Percentiles rank a stretch among this genome's conserved stretches.
These are phyloP conservation scores for Oreochromis aureus DNA, from an alignment of 2,113 vertebrate species.

Conservation along the genomic window DNA sequence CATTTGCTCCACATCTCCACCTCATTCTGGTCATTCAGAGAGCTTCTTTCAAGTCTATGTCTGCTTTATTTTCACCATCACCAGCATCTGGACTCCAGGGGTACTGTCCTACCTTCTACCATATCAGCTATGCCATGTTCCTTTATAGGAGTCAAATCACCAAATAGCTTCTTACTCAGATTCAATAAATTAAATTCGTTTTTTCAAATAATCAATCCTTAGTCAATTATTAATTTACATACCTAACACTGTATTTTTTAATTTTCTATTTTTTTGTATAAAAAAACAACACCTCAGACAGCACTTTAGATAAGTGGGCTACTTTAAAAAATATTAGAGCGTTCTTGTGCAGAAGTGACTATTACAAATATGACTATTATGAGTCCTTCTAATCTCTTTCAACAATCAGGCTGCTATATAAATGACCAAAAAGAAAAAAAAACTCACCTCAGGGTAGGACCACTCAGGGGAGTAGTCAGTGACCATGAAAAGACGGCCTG, in stretches of 20 bases:
- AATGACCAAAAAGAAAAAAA: not conserved
- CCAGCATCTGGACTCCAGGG: not conserved
- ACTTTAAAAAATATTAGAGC: not conserved
- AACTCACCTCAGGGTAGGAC: constrained; percentile 96
- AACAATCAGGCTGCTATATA: not conserved
- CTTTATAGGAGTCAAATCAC: not conserved
- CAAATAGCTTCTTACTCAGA: not conserved
- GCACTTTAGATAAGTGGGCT: not conserved
- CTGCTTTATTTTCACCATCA: not conserved
- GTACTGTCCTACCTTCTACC: not conserved
- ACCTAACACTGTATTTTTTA: not conserved
- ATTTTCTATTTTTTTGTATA: not conserved
- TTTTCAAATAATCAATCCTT: not conserved
- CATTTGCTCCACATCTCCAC: not conserved
- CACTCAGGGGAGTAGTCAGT: constrained; percentile 98
- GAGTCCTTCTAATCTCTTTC: not conserved
- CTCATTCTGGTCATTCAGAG: not conserved
- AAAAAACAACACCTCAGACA: not conserved
- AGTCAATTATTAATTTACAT: not conserved
- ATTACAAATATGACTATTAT: not conserved
- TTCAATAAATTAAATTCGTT: not conserved
- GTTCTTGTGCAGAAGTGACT: not conserved
- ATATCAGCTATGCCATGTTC: not conserved
- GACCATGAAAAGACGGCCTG: constrained; percentile 95
- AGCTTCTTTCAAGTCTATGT: not conserved